Evolutionary conservation across 2,113 vertebrate species (phyloP).

Genomic region (Notechis scutatus): DNA sequence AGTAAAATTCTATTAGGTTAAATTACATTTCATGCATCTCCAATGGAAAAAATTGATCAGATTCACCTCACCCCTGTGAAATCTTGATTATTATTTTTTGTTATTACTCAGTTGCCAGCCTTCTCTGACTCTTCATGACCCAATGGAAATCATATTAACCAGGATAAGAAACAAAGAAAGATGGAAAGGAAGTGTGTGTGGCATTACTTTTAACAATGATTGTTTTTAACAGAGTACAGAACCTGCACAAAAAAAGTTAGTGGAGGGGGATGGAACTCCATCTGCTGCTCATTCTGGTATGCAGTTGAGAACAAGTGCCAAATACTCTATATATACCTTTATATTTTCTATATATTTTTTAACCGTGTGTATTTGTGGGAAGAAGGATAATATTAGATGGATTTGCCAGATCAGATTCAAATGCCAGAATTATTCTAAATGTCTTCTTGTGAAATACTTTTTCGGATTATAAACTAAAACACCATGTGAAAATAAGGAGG

Average conservation of each 20-base stretch:
- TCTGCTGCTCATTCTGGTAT: background rate
- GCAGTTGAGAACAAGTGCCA: background rate
- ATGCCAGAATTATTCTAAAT: background rate
- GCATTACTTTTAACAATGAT: background rate
- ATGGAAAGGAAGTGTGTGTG: background rate
- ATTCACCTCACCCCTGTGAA: constrained; percentile 20
- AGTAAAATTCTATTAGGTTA: constrained; percentile 16
- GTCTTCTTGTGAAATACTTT: background rate
- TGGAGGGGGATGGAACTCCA: background rate
- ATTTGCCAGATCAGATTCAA: background rate
- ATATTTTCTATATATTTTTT: background rate
- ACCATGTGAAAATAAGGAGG: background rate
- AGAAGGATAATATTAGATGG: background rate
- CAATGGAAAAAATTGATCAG: constrained; percentile 20
- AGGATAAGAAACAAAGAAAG: background rate
- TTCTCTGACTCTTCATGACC: background rate
- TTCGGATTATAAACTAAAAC: background rate
- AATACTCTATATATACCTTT: background rate
- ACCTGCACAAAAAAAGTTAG: background rate
- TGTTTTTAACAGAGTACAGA: background rate
- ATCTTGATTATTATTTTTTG: constrained; percentile 10
- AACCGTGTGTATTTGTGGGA: no score
- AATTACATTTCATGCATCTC: constrained; percentile 24
- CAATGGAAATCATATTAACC: background rate
- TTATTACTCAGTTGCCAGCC: background rate